Evolutionary conservation across 2,888 invertebrate species (phyloP).

Genomic region (Eurois occulta): DNA sequence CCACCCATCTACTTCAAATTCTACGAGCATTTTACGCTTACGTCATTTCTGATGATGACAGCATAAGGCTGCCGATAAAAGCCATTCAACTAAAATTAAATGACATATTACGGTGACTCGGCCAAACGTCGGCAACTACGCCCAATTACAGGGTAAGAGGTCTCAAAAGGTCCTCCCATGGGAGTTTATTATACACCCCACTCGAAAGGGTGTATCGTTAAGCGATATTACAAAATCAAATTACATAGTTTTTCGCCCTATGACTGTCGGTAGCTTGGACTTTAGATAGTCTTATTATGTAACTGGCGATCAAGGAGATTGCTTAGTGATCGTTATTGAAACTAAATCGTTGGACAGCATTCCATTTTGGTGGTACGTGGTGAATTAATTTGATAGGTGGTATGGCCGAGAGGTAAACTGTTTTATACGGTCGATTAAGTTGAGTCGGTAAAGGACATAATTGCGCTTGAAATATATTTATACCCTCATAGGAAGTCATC

Average conservation of each 20-base stretch:
- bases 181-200: constrained; percentile 71
- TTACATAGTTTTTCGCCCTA: constrained; percentile 72
- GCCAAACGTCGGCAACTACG: constrained; percentile 55
- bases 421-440: background rate
- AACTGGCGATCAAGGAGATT: constrained; percentile 50
- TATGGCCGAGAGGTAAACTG: background rate
- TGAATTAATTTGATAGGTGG: constrained; percentile 42
- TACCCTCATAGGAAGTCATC: background rate
- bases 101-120: constrained; percentile 66
- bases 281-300: constrained; percentile 47
- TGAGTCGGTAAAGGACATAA: constrained; percentile 1
- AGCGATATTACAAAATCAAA: constrained; percentile 71
- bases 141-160: constrained; percentile 68
- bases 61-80: constrained; percentile 53
- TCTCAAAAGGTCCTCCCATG: constrained; percentile 67
- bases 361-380: constrained; percentile 23
- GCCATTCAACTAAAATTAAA: constrained; percentile 67
- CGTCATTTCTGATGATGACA: constrained; percentile 43
- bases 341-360: constrained; percentile 36
- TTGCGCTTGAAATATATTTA: background rate
- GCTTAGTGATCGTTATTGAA: constrained; percentile 46
- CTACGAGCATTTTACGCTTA: constrained; percentile 24
- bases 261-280: constrained; percentile 35
- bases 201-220: constrained; percentile 70
- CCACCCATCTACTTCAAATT: constrained; percentile 21